A percentile compares a stretch with the other conserved stretches of the same genome.
phyloP scores from a whole-genome alignment of 2,888 invertebrate species.

The Oxystoma pomonae region DNA sequence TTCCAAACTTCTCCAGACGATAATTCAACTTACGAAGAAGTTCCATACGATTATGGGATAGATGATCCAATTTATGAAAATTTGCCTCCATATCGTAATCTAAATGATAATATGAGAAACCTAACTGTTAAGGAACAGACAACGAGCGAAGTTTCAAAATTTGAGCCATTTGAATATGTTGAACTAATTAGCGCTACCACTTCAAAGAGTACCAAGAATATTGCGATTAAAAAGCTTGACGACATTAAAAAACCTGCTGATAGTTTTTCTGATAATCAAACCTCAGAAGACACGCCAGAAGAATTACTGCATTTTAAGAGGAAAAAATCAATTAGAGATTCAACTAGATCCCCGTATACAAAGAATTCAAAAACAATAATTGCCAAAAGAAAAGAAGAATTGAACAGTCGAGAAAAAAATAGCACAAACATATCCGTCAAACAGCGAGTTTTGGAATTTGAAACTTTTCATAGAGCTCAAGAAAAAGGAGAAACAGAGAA shows the following conservation, averaged over 20 bases:
- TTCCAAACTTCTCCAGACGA: too few species aligned
- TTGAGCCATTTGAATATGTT: background rate
- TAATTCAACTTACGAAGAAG: too few species aligned
- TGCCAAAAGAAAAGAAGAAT: background rate
- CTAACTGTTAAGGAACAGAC: background rate
- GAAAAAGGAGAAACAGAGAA: constrained; percentile 27
- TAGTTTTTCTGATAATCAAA: too few species aligned
- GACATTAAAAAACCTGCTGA: background rate
- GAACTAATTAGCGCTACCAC: too few species aligned
- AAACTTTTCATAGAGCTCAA: constrained; percentile 28
- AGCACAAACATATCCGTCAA: background rate
- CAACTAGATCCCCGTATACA: background rate
- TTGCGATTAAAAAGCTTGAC: background rate
- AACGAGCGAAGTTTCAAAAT: background rate
- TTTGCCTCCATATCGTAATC: background rate
- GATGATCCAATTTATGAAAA: background rate
- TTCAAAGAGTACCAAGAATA: background rate
- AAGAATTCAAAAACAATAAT: background rate
- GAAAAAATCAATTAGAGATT: background rate
- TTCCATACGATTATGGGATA: too few species aligned
- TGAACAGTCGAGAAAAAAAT: background rate
- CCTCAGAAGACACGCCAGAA: background rate
- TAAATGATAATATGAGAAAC: background rate
- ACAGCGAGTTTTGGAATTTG: constrained; percentile 11
- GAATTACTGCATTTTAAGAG: background rate